Base-by-base conservation (phyloP, 2,113 vertebrate genomes). In the Hipposideros armiger region DNA sequence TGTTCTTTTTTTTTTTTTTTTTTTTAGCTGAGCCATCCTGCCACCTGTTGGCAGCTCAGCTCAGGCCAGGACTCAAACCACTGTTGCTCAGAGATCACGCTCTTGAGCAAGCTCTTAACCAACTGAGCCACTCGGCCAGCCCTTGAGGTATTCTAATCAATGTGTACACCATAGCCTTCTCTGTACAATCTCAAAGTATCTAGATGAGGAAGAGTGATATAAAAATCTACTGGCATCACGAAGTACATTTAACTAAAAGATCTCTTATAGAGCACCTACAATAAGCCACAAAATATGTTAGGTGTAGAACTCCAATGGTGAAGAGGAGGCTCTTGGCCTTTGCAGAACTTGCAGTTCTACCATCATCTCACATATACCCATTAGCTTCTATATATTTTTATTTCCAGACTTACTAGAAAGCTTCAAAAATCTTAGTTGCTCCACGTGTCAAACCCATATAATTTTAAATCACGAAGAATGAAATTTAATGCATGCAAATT, bases 391-490 rank as follows among this genome's bases (percentile, higher is more conserved):
- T 16, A 73, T 45, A 15, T 22, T 84, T 28, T 78, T 58, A 26
- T 66, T 85, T 66, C 7, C 72, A 84, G 54, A 83, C 40, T 69
- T 83, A 26, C 83, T 19, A 56, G 24, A 36, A 7, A 60, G 20
- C 32, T 70, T 76, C 40, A 54, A 74, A 64, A 76, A 4, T n/a
- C 5, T 7, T 84, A 81, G 11, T 87, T 70, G n/a, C 67, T 56
- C 54, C 26, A 10, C 22, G 17, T 52, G 40, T 16, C 40, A 92
- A 56, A n/a, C 13, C 17, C 19, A 47, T 64, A 56, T 40, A 11
- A 32, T 58, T 90, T 78, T 64, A 77, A 92, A 73, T 73, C 42
- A 73, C 17, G 42, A 95, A 77, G 52, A 84, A 66, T 84, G n/a
- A 84, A 92, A 84, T 5, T 62, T 4, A 77, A 32, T 45, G 54